These are phyloP conservation scores for Himalopsyche kuldschensis DNA, from an alignment of 2,888 invertebrate genomes.

Conservation along the genomic window DNA sequence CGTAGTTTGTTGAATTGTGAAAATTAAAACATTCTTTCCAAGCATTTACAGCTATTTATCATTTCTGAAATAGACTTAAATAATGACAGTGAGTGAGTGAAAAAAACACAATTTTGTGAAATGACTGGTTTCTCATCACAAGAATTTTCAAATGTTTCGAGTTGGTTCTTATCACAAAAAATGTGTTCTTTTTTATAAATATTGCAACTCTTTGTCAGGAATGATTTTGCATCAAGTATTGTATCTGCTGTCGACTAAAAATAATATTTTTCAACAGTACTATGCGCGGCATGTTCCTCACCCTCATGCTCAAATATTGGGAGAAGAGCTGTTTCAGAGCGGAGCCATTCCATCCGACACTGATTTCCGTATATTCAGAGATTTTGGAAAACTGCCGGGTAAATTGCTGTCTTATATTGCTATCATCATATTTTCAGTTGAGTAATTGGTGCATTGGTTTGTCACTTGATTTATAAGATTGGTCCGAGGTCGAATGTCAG, in stretches of 20 bases:
- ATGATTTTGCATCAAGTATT: neutral
- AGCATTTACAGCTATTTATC: no score
- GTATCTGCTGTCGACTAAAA: neutral
- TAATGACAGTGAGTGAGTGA: no score
- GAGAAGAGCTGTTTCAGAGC: constrained; percentile 37
- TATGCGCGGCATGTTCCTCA: constrained; percentile 30
- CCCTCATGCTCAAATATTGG: constrained; percentile 30
- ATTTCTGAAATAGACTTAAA: no score
- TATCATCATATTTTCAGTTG: no score
- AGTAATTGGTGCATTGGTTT: no score
- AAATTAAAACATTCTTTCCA: no score
- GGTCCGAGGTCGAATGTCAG: no score
- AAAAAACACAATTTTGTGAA: neutral
- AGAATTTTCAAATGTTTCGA: neutral
- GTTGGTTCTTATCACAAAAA: no score
- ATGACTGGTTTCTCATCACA: neutral
- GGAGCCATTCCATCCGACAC: constrained; percentile 37
- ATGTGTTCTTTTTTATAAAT: no score
- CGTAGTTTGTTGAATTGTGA: no score
- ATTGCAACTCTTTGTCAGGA: neutral
- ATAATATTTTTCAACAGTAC: constrained; percentile 19
- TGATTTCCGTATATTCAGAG: constrained; percentile 37
- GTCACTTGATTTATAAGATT: no score
- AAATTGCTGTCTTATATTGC: neutral
- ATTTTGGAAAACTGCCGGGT: constrained; percentile 36